Evolutionary conservation across 2,888 invertebrate genomes (phyloP).

Genomic region (Noctuana brunneofusca): DNA sequence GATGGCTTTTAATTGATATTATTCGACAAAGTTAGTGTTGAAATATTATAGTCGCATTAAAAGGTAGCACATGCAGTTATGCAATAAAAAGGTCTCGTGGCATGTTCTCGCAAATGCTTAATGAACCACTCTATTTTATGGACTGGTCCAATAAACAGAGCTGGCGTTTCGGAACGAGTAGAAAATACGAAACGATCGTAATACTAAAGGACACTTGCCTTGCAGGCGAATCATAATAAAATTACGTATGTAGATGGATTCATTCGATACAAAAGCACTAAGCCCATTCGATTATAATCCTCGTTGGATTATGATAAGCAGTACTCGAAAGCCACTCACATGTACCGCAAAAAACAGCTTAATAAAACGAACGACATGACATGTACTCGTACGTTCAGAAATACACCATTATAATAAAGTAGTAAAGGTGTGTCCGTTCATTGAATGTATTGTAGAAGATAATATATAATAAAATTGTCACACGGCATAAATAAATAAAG

Average conservation of each 20-base stretch:
- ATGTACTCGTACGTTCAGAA: neutral
- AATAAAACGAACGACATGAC: slow-evolving; percentile 17
- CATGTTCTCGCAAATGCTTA: slow-evolving; percentile 58
- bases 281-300: slow-evolving; percentile 44
- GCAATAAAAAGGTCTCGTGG: slow-evolving; percentile 65
- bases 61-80: slow-evolving; percentile 63
- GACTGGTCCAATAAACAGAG: slow-evolving; percentile 66
- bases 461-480: too few relatives aligned
- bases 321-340: slow-evolving; percentile 50
- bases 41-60: slow-evolving; percentile 49
- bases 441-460: neutral
- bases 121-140: slow-evolving; percentile 74
- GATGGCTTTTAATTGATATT: slow-evolving; percentile 50
- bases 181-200: slow-evolving; percentile 56
- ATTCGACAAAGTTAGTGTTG: slow-evolving; percentile 53
- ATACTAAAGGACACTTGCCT: slow-evolving; percentile 73
- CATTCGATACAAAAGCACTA: slow-evolving; percentile 50
- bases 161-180: slow-evolving; percentile 57
- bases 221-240: slow-evolving; percentile 62
- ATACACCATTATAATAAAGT: neutral
- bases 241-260: slow-evolving; percentile 67
- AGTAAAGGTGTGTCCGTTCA: slow-evolving; percentile 8
- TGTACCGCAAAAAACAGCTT: slow-evolving; percentile 44
- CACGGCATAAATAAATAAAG: too few relatives aligned
- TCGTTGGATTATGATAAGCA: slow-evolving; percentile 50